A percentile compares a stretch with the other conserved stretches of the same genome.
phyloP scores from a whole-genome alignment of 2,113 vertebrate species.

The Herpailurus yagouaroundi region DNA sequence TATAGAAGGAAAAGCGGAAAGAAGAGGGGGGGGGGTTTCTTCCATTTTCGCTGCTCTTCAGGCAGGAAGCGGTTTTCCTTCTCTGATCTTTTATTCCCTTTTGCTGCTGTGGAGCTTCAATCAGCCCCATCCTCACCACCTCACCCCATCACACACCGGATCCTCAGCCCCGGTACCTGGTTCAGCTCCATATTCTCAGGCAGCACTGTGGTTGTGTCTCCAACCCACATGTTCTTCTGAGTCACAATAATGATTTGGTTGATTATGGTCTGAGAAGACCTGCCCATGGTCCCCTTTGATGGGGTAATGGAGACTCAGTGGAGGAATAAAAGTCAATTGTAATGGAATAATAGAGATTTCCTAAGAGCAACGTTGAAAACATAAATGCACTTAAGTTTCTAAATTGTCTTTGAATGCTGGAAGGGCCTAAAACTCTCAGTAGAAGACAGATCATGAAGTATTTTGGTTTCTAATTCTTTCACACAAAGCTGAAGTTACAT shows the following conservation, averaged over 20 bases:
- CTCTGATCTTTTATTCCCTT: not conserved
- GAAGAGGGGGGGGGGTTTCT: rapidly evolving
- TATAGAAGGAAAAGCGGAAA: rapidly evolving
- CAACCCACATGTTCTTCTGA: not conserved
- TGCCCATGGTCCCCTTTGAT: rapidly evolving
- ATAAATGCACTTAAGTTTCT: not conserved
- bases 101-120: not conserved
- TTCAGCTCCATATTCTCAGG: too few relatives aligned
- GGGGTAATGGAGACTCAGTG: too few relatives aligned
- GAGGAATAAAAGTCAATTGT: not conserved
- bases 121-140: rapidly evolving
- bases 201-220: rapidly evolving
- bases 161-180: rapidly evolving
- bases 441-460: not conserved
- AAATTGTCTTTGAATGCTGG: not conserved
- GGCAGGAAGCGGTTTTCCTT: not conserved
- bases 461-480: not conserved
- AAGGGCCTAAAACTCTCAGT: not conserved
- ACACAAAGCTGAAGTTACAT: not conserved
- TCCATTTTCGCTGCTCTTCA: not conserved
- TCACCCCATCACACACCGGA: rapidly evolving
- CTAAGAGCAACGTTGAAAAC: not conserved
- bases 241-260: not conserved
- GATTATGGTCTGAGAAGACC: not conserved
- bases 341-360: not conserved